Percentiles rank a stretch among this genome's conserved stretches.
phyloP scores from a whole-genome alignment of 2,113 vertebrate genomes.

The Colistium nudipinnis region DNA sequence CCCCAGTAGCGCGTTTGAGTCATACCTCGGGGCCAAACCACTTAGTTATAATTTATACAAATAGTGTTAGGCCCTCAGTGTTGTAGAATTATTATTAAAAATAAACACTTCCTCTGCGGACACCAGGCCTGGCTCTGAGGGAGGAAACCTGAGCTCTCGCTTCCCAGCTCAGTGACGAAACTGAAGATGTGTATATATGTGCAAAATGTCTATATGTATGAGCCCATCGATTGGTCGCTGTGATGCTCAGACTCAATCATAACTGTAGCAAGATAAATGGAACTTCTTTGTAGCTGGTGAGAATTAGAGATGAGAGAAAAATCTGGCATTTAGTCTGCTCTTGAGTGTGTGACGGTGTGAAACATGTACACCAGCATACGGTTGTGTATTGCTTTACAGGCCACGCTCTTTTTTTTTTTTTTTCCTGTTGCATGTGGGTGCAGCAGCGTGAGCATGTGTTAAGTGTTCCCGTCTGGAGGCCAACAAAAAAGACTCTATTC shows the following conservation, averaged over 20 bases:
- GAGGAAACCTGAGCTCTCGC: constrained; percentile 67
- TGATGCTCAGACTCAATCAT: constrained; percentile 3
- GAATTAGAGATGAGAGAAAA: no score
- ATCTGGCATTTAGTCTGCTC: constrained; percentile 38
- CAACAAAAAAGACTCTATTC: constrained; percentile 68
- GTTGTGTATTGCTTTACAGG: constrained; percentile 52
- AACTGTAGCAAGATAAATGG: not conserved
- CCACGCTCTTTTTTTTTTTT: constrained; percentile 39
- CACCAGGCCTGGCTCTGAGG: constrained; percentile 38
- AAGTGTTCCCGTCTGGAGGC: constrained; percentile 74
- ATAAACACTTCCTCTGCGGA: constrained; percentile 71
- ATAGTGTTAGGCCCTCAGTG: constrained; percentile 61
- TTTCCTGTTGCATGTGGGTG: constrained; percentile 48
- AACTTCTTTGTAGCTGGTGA: no score
- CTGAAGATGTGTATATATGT: constrained; percentile 44
- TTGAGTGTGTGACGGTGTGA: constrained; percentile 52
- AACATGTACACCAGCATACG: constrained; percentile 25
- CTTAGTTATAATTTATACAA: constrained; percentile 79
- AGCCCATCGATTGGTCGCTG: constrained; percentile 5
- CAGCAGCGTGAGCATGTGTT: constrained; percentile 59
- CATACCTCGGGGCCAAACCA: constrained; percentile 74
- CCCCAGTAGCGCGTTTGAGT: constrained; percentile 62
- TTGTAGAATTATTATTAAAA: constrained; percentile 81
- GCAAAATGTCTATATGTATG: constrained; percentile 22
- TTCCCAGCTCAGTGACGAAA: constrained; percentile 52